phyloP scores from a whole-genome alignment of 2,113 vertebrate genomes.

The Micronycteris hirsuta region DNA sequence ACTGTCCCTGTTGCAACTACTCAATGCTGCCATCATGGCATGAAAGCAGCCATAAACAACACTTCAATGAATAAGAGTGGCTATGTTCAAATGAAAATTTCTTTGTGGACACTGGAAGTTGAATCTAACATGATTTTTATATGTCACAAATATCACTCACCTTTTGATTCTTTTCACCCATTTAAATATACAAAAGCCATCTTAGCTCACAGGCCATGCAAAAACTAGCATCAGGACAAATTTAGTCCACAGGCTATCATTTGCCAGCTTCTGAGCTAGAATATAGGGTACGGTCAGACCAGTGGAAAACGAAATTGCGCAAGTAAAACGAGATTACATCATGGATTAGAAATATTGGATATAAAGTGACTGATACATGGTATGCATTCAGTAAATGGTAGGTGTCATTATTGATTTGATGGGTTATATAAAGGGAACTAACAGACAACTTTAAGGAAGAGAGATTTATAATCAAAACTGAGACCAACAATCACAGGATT shows the following conservation, averaged over 20 bases:
- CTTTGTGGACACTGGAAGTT: not conserved
- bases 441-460: slow-evolving; percentile 29
- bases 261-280: not conserved
- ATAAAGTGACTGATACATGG: slow-evolving; percentile 10
- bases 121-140: slow-evolving; percentile 32
- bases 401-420: not conserved
- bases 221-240: not conserved
- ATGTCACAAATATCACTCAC: not conserved
- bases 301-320: not conserved
- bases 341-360: slow-evolving; percentile 19
- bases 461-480: slow-evolving; percentile 12
- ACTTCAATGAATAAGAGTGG: not conserved
- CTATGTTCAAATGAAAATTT: not conserved
- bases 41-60: not conserved
- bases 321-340: not conserved
- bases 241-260: not conserved
- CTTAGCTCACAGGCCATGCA: not conserved
- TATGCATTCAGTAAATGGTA: not conserved
- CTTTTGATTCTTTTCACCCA: not conserved
- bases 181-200: slow-evolving; percentile 32
- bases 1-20: not conserved
- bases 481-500: not conserved
- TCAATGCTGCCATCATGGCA: not conserved
- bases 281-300: not conserved
- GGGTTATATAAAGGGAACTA: not conserved